Conservation (phyloP, 2,888 invertebrate species). For the Andrena bicolor region DNA sequence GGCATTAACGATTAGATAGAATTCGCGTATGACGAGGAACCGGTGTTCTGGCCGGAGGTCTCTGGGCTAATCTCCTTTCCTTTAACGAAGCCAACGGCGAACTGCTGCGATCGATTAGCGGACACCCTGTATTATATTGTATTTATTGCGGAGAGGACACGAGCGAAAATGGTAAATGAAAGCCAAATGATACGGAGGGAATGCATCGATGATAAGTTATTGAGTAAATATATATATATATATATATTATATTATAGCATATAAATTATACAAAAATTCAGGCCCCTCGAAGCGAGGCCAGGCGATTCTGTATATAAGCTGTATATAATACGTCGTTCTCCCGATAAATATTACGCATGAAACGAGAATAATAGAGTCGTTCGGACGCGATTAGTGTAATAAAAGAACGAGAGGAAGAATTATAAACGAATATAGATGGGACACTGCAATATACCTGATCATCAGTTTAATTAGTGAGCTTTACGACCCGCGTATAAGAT, state of each 20-base stretch:
- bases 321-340: constrained; percentile 59
- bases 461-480: constrained; percentile 82
- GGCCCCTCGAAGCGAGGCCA: constrained; percentile 12
- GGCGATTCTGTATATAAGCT: constrained; percentile 64
- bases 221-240: constrained; percentile 69
- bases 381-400: background rate
- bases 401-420: constrained; percentile 29
- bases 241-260: constrained; percentile 62
- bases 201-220: constrained; percentile 81
- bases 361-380: constrained; percentile 18
- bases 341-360: constrained; percentile 16
- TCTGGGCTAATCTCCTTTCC: constrained; percentile 2
- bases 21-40: background rate
- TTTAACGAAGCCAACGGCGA: constrained; percentile 25
- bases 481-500: constrained; percentile 79
- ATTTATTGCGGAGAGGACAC: constrained; percentile 78
- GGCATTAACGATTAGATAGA: background rate
- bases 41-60: background rate
- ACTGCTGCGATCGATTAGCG: constrained; percentile 29
- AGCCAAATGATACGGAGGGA: constrained; percentile 54
- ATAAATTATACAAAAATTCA: constrained; percentile 73
- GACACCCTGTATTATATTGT: constrained; percentile 82
- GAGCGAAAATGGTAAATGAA: constrained; percentile 16
- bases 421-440: constrained; percentile 78
- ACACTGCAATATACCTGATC: constrained; percentile 84